Evolutionary conservation across 1,140 invertebrate species (phyloP).

Genomic region (Magallana angulata): DNA sequence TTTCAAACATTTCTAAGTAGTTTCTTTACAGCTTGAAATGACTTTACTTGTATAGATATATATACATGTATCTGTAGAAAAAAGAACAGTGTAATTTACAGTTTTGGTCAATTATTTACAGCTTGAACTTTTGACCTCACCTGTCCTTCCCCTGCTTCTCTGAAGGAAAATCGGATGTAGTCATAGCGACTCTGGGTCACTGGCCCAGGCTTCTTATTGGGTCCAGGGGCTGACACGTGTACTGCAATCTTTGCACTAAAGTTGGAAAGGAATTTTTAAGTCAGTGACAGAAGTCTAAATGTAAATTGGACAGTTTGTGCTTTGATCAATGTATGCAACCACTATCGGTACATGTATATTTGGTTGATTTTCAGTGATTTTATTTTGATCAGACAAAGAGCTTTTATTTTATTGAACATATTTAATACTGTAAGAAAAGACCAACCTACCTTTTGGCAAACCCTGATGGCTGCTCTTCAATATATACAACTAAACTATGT

Average conservation of each 20-base stretch:
- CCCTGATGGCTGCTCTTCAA: slow-evolving; percentile 90
- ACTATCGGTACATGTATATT: no score
- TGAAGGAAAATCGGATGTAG: slow-evolving; percentile 92
- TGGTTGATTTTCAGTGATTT: no score
- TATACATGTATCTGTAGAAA: no score
- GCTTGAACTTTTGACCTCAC: slow-evolving; percentile 57
- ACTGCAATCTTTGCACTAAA: slow-evolving; percentile 89
- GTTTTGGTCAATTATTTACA: not conserved
- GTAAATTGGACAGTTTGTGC: no score
- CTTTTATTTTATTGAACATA: not conserved
- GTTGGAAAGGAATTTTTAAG: not conserved
- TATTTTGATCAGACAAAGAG: no score
- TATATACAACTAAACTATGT: slow-evolving; percentile 86
- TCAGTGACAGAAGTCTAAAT: no score
- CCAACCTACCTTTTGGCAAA: slow-evolving; percentile 80
- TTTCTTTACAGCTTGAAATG: not conserved
- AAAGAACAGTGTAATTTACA: no score
- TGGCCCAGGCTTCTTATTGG: slow-evolving; percentile 87
- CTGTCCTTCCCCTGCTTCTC: slow-evolving; percentile 88
- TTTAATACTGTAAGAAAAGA: no score
- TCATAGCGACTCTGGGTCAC: slow-evolving; percentile 85
- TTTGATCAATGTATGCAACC: no score
- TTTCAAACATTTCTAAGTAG: not conserved
- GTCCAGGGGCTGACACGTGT: slow-evolving; percentile 85
- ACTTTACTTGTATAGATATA: not conserved